Conservation (phyloP, 2,797 vertebrate genomes). For the Urophycis tenuis region DNA sequence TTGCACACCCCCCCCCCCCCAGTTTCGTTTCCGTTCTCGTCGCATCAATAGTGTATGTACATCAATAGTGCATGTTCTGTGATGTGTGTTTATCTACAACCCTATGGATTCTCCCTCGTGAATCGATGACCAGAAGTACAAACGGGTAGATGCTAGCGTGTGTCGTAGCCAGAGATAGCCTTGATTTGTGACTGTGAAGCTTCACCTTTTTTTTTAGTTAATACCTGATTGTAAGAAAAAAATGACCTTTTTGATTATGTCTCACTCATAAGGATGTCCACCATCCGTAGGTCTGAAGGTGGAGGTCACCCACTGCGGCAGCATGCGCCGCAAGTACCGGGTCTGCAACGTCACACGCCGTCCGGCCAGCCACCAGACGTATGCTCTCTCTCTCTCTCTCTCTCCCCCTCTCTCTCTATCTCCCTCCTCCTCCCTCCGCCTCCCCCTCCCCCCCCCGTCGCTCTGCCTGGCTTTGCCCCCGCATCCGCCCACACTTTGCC, state of each 20-base stretch:
- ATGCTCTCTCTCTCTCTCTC: conserved; percentile 44
- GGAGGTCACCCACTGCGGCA: conserved; percentile 98
- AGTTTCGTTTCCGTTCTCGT: background rate
- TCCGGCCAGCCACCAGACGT: conserved; percentile 97
- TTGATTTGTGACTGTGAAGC: background rate
- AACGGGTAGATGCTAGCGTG: background rate
- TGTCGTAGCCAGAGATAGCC: background rate
- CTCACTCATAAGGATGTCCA: conserved; percentile 6
- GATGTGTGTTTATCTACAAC: background rate
- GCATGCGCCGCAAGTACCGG: conserved; percentile 95
- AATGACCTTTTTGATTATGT: conserved; percentile 5
- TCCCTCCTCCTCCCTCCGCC: background rate
- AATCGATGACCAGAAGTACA: background rate
- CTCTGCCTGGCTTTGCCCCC: background rate
- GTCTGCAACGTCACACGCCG: conserved; percentile 95
- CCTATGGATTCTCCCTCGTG: background rate
- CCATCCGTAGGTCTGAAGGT: conserved; percentile 85
- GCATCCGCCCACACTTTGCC: too few species aligned
- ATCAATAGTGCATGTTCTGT: background rate
- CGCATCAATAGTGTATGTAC: background rate
- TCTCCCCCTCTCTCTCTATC: background rate
- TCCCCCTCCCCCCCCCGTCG: too few species aligned
- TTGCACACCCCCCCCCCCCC: background rate
- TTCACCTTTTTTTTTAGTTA: background rate
- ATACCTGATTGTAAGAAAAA: background rate